These are phyloP conservation scores for Andrena marginata DNA, from an alignment of 2,888 invertebrate species.

Conservation along the genomic window DNA sequence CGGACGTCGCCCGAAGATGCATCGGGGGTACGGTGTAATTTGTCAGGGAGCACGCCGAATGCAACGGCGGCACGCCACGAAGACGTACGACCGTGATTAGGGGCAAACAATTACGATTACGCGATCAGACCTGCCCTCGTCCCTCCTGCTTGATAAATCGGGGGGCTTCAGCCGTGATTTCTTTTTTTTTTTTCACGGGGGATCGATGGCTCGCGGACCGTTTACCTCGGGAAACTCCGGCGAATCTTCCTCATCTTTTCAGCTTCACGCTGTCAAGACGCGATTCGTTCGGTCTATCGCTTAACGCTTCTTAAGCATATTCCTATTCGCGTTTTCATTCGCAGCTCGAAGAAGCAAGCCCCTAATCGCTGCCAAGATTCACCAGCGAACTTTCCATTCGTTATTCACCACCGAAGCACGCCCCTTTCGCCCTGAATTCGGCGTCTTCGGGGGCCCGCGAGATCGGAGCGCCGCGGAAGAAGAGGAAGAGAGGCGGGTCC, in stretches of 20 bases:
- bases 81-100: conserved; percentile 51
- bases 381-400: neutral
- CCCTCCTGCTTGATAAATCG: conserved; percentile 36
- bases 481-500: conserved; percentile 30
- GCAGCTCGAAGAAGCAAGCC: neutral
- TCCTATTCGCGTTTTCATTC: neutral
- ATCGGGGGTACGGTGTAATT: conserved; percentile 40
- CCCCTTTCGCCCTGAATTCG: neutral
- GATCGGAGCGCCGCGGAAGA: conserved; percentile 11
- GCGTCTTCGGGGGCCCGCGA: neutral
- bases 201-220: neutral
- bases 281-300: too few species aligned
- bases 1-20: conserved; percentile 31
- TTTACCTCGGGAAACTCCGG: too few species aligned
- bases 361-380: neutral
- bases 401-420: neutral
- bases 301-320: too few species aligned
- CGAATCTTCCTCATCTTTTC: too few species aligned
- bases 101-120: conserved; percentile 50
- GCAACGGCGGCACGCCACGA: conserved; percentile 43
- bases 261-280: too few species aligned
- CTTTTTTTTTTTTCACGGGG: conserved; percentile 17
- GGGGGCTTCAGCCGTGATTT: conserved; percentile 8
- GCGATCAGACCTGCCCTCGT: conserved; percentile 5
- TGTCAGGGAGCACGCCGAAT: conserved; percentile 49